Percentiles rank a stretch among this genome's conserved stretches.
phyloP scores from a whole-genome alignment of 2,797 vertebrate species.

The Labeo calbasu region DNA sequence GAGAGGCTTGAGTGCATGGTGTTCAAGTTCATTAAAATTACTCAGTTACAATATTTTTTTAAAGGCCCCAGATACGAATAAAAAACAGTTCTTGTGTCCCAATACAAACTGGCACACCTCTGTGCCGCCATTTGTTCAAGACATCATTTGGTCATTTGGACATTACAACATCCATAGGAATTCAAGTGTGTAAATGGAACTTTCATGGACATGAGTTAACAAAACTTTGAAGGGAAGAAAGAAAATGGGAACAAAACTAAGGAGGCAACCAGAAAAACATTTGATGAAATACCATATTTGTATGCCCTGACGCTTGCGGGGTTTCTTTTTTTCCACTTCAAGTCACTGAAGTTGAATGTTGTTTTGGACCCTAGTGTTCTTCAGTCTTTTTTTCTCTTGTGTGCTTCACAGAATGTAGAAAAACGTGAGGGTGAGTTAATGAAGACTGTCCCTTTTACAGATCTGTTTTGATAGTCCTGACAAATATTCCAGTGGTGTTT shows the following conservation, averaged over 20 bases:
- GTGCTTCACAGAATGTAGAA: not conserved
- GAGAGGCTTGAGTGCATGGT: not conserved
- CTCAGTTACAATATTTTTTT: not conserved
- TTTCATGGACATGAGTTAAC: not conserved
- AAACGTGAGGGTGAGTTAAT: not conserved
- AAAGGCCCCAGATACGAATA: not conserved
- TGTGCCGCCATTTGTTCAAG: not conserved
- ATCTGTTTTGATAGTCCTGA: not conserved
- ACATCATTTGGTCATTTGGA: not conserved
- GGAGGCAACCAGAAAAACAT: not conserved
- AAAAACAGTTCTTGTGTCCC: not conserved
- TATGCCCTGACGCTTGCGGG: not conserved
- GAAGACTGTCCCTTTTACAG: not conserved
- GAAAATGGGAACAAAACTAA: not conserved
- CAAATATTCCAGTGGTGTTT: not conserved
- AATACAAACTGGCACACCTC: not conserved
- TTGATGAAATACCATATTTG: not conserved
- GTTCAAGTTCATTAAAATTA: not conserved
- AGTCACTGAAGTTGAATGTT: not conserved
- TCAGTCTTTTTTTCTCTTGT: not conserved
- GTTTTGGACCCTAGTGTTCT: not conserved
- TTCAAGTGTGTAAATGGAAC: not conserved
- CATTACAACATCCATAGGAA: not conserved
- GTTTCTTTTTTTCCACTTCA: not conserved
- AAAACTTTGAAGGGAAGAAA: not conserved